These are phyloP conservation scores for Vanessa cardui DNA, from an alignment of 2,888 invertebrate species.

Conservation along the genomic window DNA sequence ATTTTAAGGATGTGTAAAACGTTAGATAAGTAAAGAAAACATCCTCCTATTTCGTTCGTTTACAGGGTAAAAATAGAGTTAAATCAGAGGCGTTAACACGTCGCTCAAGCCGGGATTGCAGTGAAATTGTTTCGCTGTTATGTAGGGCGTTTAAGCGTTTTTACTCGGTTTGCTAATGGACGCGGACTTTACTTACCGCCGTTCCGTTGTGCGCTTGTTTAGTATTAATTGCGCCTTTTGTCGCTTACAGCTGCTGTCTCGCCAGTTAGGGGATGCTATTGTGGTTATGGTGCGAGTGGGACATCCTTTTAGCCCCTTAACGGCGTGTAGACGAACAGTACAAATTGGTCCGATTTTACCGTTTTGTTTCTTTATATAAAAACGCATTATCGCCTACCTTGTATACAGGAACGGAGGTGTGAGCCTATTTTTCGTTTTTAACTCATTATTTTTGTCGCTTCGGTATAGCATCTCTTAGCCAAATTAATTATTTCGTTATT, in stretches of 20 bases:
- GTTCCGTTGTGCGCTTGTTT: slow-evolving; percentile 65
- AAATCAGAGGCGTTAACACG: slow-evolving; percentile 70
- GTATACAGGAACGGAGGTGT: background rate
- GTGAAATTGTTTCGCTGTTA: slow-evolving; percentile 68
- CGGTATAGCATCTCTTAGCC: too few relatives aligned
- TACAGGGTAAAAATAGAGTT: slow-evolving; percentile 60
- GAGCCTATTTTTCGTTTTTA: background rate
- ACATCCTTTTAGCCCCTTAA: slow-evolving; percentile 31
- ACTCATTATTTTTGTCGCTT: too few relatives aligned
- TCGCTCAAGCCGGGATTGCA: slow-evolving; percentile 60
- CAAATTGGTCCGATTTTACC: slow-evolving; percentile 23
- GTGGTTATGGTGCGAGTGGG: slow-evolving; percentile 41
- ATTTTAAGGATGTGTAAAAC: background rate
- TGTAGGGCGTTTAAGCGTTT: slow-evolving; percentile 60
- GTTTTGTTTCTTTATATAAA: slow-evolving; percentile 13
- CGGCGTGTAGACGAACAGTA: slow-evolving; percentile 29
- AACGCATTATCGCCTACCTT: background rate
- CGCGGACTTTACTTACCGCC: slow-evolving; percentile 64
- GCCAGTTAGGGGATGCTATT: slow-evolving; percentile 42
- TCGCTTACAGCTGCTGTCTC: slow-evolving; percentile 64
- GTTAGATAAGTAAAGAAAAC: slow-evolving; percentile 25
- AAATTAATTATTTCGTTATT: background rate
- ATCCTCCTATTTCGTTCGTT: slow-evolving; percentile 42
- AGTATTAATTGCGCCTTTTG: slow-evolving; percentile 78
- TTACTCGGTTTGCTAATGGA: slow-evolving; percentile 64